phyloP scores from a whole-genome alignment of 2,888 invertebrate species.

The Sipha maydis region DNA sequence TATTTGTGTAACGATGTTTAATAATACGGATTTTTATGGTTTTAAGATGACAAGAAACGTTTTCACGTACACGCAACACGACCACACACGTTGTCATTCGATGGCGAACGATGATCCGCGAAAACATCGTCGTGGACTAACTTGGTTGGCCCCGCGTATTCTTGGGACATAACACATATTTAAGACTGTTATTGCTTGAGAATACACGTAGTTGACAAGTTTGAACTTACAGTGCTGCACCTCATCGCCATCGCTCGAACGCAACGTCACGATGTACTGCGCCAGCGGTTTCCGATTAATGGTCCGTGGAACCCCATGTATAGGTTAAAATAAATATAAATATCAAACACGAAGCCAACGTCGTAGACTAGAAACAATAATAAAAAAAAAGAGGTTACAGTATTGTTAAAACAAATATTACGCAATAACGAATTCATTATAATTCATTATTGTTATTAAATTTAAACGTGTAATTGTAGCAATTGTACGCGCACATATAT shows the following conservation, averaged over 20 bases:
- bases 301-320: no score
- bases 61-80: neutral
- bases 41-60: conserved; percentile 4
- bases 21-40: neutral
- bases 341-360: no score
- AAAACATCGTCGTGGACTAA: conserved; percentile 62
- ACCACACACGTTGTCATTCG: neutral
- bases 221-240: conserved; percentile 65
- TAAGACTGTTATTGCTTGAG: conserved; percentile 99
- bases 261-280: no score
- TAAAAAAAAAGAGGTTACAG: no score
- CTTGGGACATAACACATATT: conserved; percentile 96
- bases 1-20: neutral
- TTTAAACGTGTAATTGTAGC: no score
- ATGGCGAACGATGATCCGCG: neutral
- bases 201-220: conserved; percentile 98
- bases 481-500: no score
- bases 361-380: no score
- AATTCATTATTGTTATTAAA: no score
- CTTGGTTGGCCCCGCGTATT: conserved; percentile 94
- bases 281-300: no score
- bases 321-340: no score
- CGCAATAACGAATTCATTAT: no score
- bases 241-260: neutral
- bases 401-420: no score